Evolutionary conservation across 2,888 invertebrate species (phyloP), one percentile per base, ranked within the genome.

Genomic region (Andricus quercusramuli): DNA sequence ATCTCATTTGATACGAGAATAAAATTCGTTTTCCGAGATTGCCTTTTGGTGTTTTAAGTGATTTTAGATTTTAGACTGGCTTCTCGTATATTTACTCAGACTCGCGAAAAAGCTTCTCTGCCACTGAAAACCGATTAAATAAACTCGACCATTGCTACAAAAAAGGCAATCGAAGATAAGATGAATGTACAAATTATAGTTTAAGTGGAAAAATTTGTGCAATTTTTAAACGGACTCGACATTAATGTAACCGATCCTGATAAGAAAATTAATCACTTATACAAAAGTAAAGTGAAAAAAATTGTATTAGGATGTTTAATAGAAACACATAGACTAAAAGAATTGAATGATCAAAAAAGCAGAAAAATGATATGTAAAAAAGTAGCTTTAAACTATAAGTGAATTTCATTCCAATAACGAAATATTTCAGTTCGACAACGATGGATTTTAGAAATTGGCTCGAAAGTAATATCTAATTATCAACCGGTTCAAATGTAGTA

Each of bases 1-100:
- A 29, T 51, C 20, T 22, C 47, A 70, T 25, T 29, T 29, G 20
- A 51, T 70, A 20, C 25, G 17, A 25, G 68, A 25, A 44, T 44
- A 70, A 70, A 70, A 51, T 20, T 29, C 70, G 70, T 51, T 70
- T 70, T 51, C 47, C 70, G 17, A 25, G 70, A 70, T 70, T 70
- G 29, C 51, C 70, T 70, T 70, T 70, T 51, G 51, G 11, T 70
- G 47, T 70, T 70, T 47, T 47, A 29, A 25, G 47, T 11, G 29
- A 70, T 29, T 70, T 51, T 44, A 70, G 20, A 51, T 29, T 70
- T 70, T 17, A 70, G 51, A 29, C 29, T 11, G 6, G 51, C 29
- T 70, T 51, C 51, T 51, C 25, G 22, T 29, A 51, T 70, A 70
- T 70, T 70, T 70, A 51, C 29, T 51, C 70, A 70, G 29, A 51